These are phyloP conservation scores for Candoia aspera DNA, from an alignment of 2,113 vertebrate genomes.

Conservation along the genomic window DNA sequence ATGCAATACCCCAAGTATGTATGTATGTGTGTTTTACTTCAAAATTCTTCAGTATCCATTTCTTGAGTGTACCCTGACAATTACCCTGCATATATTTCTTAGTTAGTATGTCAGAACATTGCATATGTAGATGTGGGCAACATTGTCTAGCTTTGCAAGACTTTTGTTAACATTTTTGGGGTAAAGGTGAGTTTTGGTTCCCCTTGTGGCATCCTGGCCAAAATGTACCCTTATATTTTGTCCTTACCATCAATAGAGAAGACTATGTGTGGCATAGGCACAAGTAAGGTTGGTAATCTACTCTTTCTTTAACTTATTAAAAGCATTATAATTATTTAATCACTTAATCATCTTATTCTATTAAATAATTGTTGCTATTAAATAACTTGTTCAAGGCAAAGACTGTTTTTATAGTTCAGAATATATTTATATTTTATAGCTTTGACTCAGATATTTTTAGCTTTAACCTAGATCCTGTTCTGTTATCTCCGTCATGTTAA, in stretches of 20 bases:
- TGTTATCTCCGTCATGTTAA: background rate
- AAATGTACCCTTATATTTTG: background rate
- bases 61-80: no score
- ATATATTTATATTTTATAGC: background rate
- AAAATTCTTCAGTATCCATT: no score
- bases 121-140: background rate
- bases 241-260: background rate
- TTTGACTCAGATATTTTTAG: background rate
- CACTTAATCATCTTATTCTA: background rate
- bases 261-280: background rate
- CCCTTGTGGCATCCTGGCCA: background rate
- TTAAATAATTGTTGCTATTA: background rate
- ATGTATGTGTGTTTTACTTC: no score
- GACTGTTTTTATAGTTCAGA: background rate
- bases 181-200: background rate
- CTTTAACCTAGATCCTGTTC: background rate
- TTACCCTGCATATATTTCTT: no score
- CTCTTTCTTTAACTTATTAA: background rate
- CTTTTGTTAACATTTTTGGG: background rate
- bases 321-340: background rate
- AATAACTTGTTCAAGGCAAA: background rate
- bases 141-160: background rate
- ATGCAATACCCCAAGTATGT: no score
- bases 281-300: background rate
- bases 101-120: background rate